Evolutionary conservation across 2,888 invertebrate genomes (phyloP).

Genomic region (Tholera decimalis): DNA sequence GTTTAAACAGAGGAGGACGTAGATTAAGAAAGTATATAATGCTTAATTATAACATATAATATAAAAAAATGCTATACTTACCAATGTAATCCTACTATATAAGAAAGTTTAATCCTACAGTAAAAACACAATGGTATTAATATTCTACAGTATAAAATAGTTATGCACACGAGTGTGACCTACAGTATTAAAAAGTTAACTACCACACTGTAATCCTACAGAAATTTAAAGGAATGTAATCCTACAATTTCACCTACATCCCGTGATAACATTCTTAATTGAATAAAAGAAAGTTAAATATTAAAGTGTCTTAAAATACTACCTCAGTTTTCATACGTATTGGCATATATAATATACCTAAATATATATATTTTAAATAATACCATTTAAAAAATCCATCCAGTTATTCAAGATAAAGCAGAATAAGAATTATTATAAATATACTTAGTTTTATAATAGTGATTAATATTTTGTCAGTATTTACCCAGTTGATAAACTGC

Average conservation of each 20-base stretch:
- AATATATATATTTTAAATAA: no score
- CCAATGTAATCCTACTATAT: not conserved
- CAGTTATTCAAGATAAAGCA: not conserved
- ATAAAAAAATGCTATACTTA: no score
- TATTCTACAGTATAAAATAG: not conserved
- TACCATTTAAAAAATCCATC: no score
- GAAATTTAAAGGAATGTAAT: not conserved
- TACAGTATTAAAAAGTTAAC: not conserved
- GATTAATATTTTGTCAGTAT: not conserved
- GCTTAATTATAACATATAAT: not conserved
- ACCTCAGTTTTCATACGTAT: slow-evolving; percentile 22
- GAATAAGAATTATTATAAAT: not conserved
- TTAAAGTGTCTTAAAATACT: slow-evolving; percentile 32
- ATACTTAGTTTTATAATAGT: not conserved
- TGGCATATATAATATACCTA: slow-evolving; percentile 2
- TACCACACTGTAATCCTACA: not conserved
- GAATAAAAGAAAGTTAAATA: not conserved
- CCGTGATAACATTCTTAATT: no score
- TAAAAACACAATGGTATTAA: not conserved
- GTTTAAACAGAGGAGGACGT: slow-evolving; percentile 65
- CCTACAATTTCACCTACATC: not conserved
- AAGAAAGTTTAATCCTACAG: not conserved
- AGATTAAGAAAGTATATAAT: not conserved
- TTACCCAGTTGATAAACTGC: not conserved
- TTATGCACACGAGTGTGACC: not conserved